Evolutionary conservation across 2,888 invertebrate genomes (phyloP), one percentile per base, ranked within the genome.

Genomic region (Lasioglossum figueresi): DNA sequence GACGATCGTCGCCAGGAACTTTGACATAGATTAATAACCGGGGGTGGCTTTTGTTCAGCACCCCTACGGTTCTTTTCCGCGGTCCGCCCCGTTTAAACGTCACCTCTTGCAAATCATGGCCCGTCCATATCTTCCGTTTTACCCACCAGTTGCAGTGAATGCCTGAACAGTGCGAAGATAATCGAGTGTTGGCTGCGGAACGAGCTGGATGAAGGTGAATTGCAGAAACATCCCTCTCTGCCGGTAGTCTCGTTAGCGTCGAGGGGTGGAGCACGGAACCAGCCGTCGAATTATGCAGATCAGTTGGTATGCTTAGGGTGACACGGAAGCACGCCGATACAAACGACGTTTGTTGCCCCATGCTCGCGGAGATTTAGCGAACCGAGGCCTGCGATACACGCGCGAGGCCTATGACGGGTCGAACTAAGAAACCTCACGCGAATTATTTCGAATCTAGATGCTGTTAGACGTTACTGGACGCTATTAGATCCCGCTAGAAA

Each of bases 141-240:
- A 92, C 88, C 83, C 90, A 83, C 85, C 89, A 86, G 91, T 91
- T 88, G 89, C 92, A 91, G 92, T 92, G 93, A 94, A 93, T 92
- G 93, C 93, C 91, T 93, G 92, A 94, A 94, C 93, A 93, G 92
- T 92, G 91, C 92, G 87, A 89, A 93, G 94, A 94, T 94, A 94
- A 94, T 93, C 94, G 92, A 91, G 92, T 92, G 91, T 92, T 90
- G 89, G 86, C 86, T 84, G 82, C 85, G 75, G 83, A 89, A 89
- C 90, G 37, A 37, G 87, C 82, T 84, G 91, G 87, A 88, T 87
- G 90, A 91, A 92, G 93, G 93, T 94, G 94, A 94, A 92, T 94
- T 94, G 95, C 94, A 94, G 92, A 94, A 94, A 94, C 93, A 90
- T 92, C 93, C 94, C 91, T 90, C 79, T 79, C 68, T 68, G 68